Conservation (phyloP, 1,140 invertebrate genomes). For the Drosophila repleta region DNA sequence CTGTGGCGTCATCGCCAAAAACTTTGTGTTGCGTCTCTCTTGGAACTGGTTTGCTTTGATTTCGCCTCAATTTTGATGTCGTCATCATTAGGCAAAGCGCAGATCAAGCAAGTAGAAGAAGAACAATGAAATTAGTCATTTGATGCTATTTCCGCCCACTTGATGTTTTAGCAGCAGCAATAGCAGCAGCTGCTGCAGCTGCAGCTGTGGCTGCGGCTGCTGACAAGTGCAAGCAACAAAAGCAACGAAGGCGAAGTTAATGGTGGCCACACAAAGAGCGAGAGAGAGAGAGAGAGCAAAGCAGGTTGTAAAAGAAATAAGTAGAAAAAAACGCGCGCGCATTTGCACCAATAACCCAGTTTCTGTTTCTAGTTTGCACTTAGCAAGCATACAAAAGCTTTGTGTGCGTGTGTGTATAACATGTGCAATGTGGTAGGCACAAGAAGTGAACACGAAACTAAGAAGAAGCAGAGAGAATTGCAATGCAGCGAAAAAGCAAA, state of each 20-base stretch:
- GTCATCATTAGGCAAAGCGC: constrained; percentile 56
- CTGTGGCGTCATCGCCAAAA: constrained; percentile 79
- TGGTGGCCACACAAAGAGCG: neutral
- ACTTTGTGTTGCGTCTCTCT: constrained; percentile 57
- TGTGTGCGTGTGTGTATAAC: constrained; percentile 23
- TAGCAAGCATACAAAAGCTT: constrained; percentile 42
- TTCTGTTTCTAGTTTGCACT: constrained; percentile 76
- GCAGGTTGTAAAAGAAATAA: constrained; percentile 24
- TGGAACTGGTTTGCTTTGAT: constrained; percentile 68
- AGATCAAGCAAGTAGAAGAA: constrained; percentile 14
- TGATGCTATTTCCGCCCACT: constrained; percentile 68
- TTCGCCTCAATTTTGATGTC: constrained; percentile 61
- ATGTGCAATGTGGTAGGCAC: constrained; percentile 39
- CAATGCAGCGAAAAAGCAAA: constrained; percentile 35
- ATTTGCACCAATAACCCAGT: constrained; percentile 78
- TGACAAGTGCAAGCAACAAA: constrained; percentile 55
- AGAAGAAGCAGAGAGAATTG: constrained; percentile 40
- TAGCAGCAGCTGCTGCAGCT: constrained; percentile 41
- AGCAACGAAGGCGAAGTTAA: constrained; percentile 39
- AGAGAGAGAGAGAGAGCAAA: neutral
- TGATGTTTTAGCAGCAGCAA: constrained; percentile 28
- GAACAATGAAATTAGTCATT: constrained; percentile 61
- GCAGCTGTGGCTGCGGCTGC: constrained; percentile 42
- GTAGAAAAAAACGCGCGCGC: constrained; percentile 50
- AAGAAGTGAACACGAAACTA: constrained; percentile 35